Evolutionary conservation across 1,140 invertebrate species (phyloP), one percentile per base, ranked within the genome.

Genomic region (Chironomus tepperi): DNA sequence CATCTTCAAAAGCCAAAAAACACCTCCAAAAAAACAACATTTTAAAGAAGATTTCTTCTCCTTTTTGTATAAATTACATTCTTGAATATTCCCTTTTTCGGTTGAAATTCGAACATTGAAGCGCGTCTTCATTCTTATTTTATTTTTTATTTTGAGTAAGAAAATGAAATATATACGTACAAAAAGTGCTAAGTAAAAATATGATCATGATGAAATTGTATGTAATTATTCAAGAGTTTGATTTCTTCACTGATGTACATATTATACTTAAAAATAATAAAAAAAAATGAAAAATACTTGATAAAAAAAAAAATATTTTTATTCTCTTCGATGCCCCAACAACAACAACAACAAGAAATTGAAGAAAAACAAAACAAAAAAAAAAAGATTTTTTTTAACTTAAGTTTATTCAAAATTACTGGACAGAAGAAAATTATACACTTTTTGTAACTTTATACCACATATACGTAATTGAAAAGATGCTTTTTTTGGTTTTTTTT

Each of bases 181-280:
- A 67, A 67, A 47, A 47, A 67, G 64, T 67, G 64, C 64, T 18
- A 67, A 67, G 16, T 19, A 70, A 70, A 70, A 21, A 57, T 57
- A 57, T 57, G 47, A 12, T 57, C n/a, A 10, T 10, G n/a, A 57
- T 10, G 10, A 57, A n/a, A 70, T 19, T 70, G 65, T 70, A 70
- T 70, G 65, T 70, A 70, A 70, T 70, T 70, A 70, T 70, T 70
- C 65, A 70, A 70, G 65, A 70, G 19, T 70, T 70, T 70, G 10
- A 70, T 70, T 21, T 67, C 16, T 67, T 70, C 24, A 34, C 24
- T 34, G 24, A 34, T 70, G 65, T 70, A 70, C n/a, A 70, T 70
- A 70, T 57, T 57, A n/a, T n/a, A 57, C 15, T 10, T 34, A 34
- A 34, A 12, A 57, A 57, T 12, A 12, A 57, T 15, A 57, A 10